These are phyloP conservation scores for Hybos culiciformis DNA, from an alignment of 2,888 invertebrate species.

Conservation along the genomic window DNA sequence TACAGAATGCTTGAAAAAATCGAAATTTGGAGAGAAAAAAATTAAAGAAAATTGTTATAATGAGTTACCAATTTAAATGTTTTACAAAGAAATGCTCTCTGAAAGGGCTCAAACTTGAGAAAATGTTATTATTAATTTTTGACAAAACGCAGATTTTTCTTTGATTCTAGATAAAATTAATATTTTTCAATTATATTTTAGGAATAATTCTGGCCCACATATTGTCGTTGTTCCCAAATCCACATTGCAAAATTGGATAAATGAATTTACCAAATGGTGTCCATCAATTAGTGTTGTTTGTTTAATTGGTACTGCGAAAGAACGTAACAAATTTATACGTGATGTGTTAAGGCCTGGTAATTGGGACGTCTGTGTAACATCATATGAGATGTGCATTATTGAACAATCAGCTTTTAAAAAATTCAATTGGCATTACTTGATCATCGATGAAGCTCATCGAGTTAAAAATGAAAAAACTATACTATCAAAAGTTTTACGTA, in stretches of 20 bases:
- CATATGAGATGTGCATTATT: constrained; percentile 91
- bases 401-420: constrained; percentile 89
- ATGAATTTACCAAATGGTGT: constrained; percentile 96
- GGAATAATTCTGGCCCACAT: constrained; percentile 86
- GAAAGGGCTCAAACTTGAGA: no score
- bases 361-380: constrained; percentile 92
- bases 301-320: constrained; percentile 89
- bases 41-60: no score
- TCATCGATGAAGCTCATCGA: constrained; percentile 93
- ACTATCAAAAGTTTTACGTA: constrained; percentile 80
- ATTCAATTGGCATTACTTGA: constrained; percentile 91
- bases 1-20: no score
- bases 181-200: no score
- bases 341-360: constrained; percentile 83
- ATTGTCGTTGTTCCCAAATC: constrained; percentile 99
- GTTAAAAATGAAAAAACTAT: constrained; percentile 97
- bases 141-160: no score
- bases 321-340: constrained; percentile 77
- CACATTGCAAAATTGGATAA: constrained; percentile 95
- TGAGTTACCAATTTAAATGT: no score
- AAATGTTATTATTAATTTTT: no score
- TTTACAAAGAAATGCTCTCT: no score
- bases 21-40: no score
- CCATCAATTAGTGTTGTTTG: constrained; percentile 82
- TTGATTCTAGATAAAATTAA: no score